These are phyloP conservation scores for Theristicus caerulescens DNA, from an alignment of 2,113 vertebrate species.

Conservation along the genomic window DNA sequence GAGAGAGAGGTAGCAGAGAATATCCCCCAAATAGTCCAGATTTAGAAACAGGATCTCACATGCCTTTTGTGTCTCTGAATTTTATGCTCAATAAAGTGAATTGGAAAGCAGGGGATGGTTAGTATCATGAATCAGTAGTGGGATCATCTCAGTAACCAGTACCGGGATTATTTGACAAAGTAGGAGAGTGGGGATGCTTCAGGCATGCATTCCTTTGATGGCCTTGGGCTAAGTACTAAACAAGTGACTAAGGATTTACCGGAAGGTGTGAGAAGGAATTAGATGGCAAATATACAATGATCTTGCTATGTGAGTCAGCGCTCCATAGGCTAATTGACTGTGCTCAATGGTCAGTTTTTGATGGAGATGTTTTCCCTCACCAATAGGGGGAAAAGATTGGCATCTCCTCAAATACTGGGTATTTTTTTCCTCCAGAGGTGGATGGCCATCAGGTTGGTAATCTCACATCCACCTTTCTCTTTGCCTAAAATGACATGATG, in stretches of 20 bases:
- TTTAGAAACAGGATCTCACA: neutral
- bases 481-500: neutral
- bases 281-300: neutral
- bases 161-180: neutral
- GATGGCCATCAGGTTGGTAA: neutral
- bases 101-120: neutral
- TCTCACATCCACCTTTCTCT: neutral
- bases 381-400: neutral
- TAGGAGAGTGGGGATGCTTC: neutral
- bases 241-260: neutral
- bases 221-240: neutral
- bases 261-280: neutral
- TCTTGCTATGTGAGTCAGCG: neutral
- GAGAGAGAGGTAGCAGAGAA: neutral
- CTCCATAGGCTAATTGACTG: neutral
- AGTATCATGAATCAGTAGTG: neutral
- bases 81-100: neutral
- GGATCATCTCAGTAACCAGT: neutral
- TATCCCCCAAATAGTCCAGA: neutral
- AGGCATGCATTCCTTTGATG: neutral
- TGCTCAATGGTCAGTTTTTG: neutral
- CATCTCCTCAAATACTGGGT: neutral
- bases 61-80: neutral
- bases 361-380: neutral
- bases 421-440: neutral